Evolutionary conservation across 1,140 invertebrate species (phyloP).

Genomic region (Orius laevigatus): DNA sequence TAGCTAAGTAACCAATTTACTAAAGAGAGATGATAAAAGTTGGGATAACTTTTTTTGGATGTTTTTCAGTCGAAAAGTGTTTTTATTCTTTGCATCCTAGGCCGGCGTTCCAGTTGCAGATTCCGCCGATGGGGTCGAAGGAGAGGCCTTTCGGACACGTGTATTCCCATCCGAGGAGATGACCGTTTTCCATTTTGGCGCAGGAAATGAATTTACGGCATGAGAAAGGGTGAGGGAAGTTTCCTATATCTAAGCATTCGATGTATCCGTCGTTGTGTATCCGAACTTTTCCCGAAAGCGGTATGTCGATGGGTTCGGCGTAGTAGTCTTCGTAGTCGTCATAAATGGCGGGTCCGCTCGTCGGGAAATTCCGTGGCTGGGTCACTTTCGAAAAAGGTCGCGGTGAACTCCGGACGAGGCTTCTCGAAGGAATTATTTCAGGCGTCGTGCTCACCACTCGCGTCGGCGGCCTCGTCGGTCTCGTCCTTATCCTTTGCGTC

Average conservation of each 20-base stretch:
- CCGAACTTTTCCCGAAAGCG: constrained; percentile 37
- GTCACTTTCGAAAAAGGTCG: constrained; percentile 18
- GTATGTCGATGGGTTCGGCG: constrained; percentile 27
- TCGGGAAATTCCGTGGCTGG: background rate
- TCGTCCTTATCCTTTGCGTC: background rate
- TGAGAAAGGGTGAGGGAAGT: constrained; percentile 71
- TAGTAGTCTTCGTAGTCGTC: constrained; percentile 27
- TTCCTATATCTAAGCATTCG: constrained; percentile 68
- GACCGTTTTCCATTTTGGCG: constrained; percentile 57
- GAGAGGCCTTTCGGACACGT: constrained; percentile 66
- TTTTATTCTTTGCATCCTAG: constrained; percentile 43
- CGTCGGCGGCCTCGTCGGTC: background rate
- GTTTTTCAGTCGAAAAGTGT: background rate
- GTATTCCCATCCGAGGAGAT: constrained; percentile 66
- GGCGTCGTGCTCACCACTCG: constrained; percentile 22
- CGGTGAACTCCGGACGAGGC: constrained; percentile 9
- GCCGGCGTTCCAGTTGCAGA: constrained; percentile 73
- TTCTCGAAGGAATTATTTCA: constrained; percentile 19
- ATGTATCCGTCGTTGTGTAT: constrained; percentile 42
- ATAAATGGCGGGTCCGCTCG: constrained; percentile 27
- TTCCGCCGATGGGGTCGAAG: constrained; percentile 74
- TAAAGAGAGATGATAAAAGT: too few species aligned
- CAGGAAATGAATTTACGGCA: constrained; percentile 81
- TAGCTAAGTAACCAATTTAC: too few species aligned
- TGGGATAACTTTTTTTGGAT: too few species aligned